Conservation (phyloP, 2,797 vertebrate species). For the Ammospiza maritima region DNA sequence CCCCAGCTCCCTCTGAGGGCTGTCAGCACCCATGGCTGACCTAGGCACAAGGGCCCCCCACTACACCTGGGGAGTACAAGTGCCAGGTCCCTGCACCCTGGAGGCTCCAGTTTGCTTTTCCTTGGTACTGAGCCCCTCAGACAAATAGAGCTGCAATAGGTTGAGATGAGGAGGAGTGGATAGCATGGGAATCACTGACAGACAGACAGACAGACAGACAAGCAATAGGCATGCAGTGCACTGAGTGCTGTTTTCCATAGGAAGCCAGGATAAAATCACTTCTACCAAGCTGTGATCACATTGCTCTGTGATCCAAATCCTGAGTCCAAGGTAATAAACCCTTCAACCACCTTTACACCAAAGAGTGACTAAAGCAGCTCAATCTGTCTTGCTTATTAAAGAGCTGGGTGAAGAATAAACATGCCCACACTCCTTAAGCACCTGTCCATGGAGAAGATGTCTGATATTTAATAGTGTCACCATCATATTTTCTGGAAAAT, state of each 20-base stretch:
- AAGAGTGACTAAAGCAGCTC: background rate
- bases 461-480: background rate
- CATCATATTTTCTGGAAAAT: no score
- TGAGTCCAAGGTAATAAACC: background rate
- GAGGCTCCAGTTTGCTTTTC: background rate
- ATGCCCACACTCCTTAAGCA: background rate
- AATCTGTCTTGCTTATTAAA: background rate
- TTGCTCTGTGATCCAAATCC: background rate
- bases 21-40: fast-evolving
- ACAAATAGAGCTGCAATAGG: background rate
- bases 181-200: background rate
- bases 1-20: background rate
- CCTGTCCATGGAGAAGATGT: background rate
- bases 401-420: background rate
- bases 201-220: background rate
- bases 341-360: background rate
- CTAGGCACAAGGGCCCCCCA: fast-evolving
- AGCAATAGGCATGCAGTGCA: background rate
- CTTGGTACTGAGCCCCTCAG: background rate
- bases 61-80: fast-evolving
- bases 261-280: background rate
- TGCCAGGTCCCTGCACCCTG: background rate
- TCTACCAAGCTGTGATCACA: background rate
- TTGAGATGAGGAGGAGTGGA: background rate
- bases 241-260: background rate